Percentiles rank a stretch among this genome's conserved stretches.
These are phyloP conservation scores for Epinotia nisella DNA, from an alignment of 2,888 invertebrate genomes.

Conservation along the genomic window DNA sequence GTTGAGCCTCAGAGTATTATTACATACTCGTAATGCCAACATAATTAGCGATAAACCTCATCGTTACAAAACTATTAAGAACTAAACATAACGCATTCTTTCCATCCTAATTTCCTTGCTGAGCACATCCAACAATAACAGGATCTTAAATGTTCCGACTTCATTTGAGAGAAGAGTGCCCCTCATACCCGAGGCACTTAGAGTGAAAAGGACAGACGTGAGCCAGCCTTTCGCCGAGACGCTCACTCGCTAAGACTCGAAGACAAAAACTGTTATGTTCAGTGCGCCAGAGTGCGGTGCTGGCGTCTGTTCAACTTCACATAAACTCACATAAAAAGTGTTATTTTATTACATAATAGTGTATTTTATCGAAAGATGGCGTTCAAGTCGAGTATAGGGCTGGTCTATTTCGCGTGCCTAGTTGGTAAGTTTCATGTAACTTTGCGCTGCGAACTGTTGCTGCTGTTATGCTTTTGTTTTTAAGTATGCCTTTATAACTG, in stretches of 20 bases:
- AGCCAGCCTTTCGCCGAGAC: slow-evolving; percentile 77
- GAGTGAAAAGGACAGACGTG: slow-evolving; percentile 63
- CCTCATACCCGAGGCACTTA: slow-evolving; percentile 51
- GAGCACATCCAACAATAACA: slow-evolving; percentile 79
- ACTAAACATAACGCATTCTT: slow-evolving; percentile 30
- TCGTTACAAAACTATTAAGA: slow-evolving; percentile 34
- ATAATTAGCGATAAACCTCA: slow-evolving; percentile 12
- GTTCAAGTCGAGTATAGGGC: slow-evolving; percentile 67
- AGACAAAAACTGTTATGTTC: slow-evolving; percentile 78
- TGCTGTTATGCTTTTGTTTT: slow-evolving; percentile 31
- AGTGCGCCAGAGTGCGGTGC: slow-evolving; percentile 76
- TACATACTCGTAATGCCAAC: not conserved
- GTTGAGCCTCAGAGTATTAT: not conserved
- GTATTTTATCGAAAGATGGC: slow-evolving; percentile 72
- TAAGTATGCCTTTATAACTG: not conserved
- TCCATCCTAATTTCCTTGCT: slow-evolving; percentile 69
- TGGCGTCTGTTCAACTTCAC: slow-evolving; percentile 69
- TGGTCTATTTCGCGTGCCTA: slow-evolving; percentile 70
- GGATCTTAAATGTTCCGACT: slow-evolving; percentile 65
- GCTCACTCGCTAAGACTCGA: slow-evolving; percentile 73
- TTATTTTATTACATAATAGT: slow-evolving; percentile 67
- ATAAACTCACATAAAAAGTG: slow-evolving; percentile 67
- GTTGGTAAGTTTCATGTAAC: slow-evolving; percentile 65
- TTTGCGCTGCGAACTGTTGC: slow-evolving; percentile 45
- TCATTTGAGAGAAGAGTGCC: slow-evolving; percentile 57